Percentiles rank a stretch among this genome's conserved stretches.
phyloP scores from a whole-genome alignment of 2,113 vertebrate species.

The Callocephalon fimbriatum region DNA sequence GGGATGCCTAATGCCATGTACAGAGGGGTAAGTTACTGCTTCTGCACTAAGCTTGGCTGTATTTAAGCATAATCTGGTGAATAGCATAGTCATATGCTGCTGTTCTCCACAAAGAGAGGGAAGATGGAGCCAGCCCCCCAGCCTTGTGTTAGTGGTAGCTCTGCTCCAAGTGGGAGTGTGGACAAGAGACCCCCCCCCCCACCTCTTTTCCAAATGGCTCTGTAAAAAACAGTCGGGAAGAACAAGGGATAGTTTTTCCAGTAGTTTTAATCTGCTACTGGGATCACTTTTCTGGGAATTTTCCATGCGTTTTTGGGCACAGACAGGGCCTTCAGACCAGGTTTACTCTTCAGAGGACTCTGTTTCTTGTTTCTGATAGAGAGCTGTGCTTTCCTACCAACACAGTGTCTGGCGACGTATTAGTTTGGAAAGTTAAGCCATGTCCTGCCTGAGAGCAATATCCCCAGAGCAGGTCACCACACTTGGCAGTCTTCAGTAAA shows the following conservation, averaged over 20 bases:
- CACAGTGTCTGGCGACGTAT: fast-evolving
- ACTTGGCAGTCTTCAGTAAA: background rate
- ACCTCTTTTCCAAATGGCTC: background rate
- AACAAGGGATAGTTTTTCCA: background rate
- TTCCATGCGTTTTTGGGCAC: background rate
- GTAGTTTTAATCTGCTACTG: background rate
- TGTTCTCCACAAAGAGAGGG: background rate
- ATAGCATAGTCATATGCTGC: no score
- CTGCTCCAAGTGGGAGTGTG: background rate
- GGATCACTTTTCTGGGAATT: background rate
- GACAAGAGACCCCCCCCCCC: background rate
- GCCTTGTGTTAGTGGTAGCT: background rate
- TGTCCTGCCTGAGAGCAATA: background rate
- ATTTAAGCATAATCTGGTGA: background rate
- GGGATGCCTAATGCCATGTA: background rate
- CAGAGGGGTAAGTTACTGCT: background rate
- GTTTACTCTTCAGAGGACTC: background rate
- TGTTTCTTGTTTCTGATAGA: background rate
- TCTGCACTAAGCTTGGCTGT: background rate
- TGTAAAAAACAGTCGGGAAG: background rate
- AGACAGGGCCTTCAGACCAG: background rate
- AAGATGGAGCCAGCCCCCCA: fast-evolving
- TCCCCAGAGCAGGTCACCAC: background rate
- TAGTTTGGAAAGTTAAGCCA: background rate
- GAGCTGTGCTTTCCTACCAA: background rate